Conservation (phyloP, 2,113 vertebrate genomes). For the Taurulus bubalis region DNA sequence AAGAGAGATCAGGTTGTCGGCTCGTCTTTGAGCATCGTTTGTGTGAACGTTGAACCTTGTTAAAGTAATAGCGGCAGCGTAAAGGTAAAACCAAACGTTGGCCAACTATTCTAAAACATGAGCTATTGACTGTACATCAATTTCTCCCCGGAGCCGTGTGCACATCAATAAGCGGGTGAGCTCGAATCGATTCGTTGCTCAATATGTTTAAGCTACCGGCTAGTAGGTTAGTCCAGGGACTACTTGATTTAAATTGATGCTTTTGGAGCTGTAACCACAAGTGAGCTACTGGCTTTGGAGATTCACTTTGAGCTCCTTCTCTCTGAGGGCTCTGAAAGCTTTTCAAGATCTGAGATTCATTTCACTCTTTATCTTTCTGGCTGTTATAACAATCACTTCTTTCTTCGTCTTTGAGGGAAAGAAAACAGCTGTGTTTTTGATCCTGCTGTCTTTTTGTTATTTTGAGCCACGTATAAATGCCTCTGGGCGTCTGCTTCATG, state of each 20-base stretch:
- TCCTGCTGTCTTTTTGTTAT: background rate
- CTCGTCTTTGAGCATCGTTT: constrained; percentile 1
- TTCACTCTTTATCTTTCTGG: background rate
- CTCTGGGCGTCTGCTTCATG: background rate
- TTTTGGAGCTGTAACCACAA: constrained; percentile 37
- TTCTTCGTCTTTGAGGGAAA: background rate
- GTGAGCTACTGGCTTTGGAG: constrained; percentile 48
- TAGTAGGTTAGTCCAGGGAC: constrained; percentile 62
- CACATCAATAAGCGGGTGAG: constrained; percentile 61
- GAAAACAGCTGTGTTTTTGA: background rate
- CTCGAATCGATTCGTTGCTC: constrained; percentile 67
- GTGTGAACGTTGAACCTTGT: constrained; percentile 3
- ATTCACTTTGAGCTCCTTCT: constrained; percentile 14
- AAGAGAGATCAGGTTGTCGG: constrained; percentile 15
- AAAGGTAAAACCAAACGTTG: constrained; percentile 26
- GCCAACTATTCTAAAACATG: constrained; percentile 9
- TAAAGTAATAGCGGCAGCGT: constrained; percentile 42
- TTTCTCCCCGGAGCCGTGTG: constrained; percentile 42
- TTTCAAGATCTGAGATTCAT: background rate
- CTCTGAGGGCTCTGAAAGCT: constrained; percentile 14
- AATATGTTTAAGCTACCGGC: constrained; percentile 62
- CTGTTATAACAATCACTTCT: background rate
- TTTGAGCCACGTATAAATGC: background rate
- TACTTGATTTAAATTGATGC: constrained; percentile 66
- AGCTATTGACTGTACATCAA: constrained; percentile 40